Evolutionary conservation across 1,140 invertebrate species (phyloP), one percentile per base, ranked within the genome.

Genomic region (Amphibalanus amphitrite): DNA sequence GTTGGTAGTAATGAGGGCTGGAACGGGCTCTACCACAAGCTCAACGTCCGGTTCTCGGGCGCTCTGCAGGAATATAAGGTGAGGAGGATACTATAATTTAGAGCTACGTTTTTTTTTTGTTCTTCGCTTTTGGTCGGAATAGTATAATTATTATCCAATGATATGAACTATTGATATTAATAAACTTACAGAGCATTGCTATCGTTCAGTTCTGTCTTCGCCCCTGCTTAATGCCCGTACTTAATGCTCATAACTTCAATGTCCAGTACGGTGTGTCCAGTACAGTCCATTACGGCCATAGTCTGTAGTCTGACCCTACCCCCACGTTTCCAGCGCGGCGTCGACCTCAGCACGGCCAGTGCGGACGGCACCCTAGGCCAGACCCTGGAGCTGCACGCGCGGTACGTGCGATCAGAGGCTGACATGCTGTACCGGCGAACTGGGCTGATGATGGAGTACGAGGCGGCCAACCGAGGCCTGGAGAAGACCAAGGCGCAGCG

Each of bases 401-500:
- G 79, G 69, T 82, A 81, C 73, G 74, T 80, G 29, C 79, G 81
- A 29, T 77, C 78, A 28, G 78, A 81, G 30, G 70, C 78, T 77
- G 80, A 81, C 65, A 83, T 83, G 82, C 75, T 82, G 65, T 78
- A 77, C 25, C 75, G 78, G 29, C 76, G 82, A 69, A 82, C 81
- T 10, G 77, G 78, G 73, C 76, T 82, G 15, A 71, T 82, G 68
- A 77, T 82, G 67, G 78, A 81, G 8, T 83, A 81, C 78, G 81
- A 83, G 77, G 78, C 81, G 74, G 77, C 81, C 3, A 81, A 79
- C 71, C 78, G 77, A 73, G 76, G 77, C 13, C 73, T 82, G 67
- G 81, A 82, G 67, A 81, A 82, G 74, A 80, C 82, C 28, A 82
- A 82, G 74, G 78, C 80, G 69, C 77, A 77, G 23, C 82, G 82